These are phyloP conservation scores for Lutjanus erythropterus DNA, from an alignment of 2,113 vertebrate species.

Conservation along the genomic window DNA sequence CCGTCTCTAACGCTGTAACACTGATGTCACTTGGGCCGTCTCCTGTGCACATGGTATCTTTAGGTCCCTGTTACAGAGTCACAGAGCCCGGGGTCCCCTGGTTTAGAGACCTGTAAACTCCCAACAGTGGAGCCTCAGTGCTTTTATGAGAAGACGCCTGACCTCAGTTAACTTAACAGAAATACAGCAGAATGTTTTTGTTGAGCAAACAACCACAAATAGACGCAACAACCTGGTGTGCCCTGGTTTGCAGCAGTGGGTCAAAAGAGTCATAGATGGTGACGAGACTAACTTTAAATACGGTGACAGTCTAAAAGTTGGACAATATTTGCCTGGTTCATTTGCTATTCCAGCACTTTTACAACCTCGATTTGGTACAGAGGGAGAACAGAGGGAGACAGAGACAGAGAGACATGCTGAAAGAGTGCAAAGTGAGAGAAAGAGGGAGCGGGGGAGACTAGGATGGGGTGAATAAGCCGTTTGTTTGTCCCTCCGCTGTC, in stretches of 20 bases:
- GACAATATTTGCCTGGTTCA: slow-evolving; percentile 37
- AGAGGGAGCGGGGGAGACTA: slow-evolving; percentile 24
- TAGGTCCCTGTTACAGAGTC: slow-evolving; percentile 10
- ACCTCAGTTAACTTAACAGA: slow-evolving; percentile 63
- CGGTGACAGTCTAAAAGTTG: background rate
- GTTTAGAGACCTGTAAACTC: slow-evolving; percentile 40
- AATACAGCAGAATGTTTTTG: slow-evolving; percentile 58
- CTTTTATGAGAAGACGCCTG: slow-evolving; percentile 52
- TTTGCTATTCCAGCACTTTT: slow-evolving; percentile 17
- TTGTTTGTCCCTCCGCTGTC: slow-evolving; percentile 70
- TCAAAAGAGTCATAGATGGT: background rate
- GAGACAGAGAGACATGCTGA: too few relatives aligned
- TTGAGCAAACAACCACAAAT: slow-evolving; percentile 66
- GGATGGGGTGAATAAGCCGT: slow-evolving; percentile 67
- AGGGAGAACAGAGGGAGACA: slow-evolving; percentile 3
- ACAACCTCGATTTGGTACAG: slow-evolving; percentile 8
- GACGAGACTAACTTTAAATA: slow-evolving; percentile 10
- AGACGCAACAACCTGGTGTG: slow-evolving; percentile 17
- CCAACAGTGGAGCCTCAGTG: slow-evolving; percentile 57
- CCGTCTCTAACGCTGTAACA: background rate
- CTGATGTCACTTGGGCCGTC: background rate
- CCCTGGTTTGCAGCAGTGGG: slow-evolving; percentile 8
- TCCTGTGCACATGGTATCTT: background rate
- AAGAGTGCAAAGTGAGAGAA: slow-evolving; percentile 48
- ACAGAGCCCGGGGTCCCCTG: background rate